Base-by-base conservation (phyloP, 2,797 vertebrate species). In the Muraenolepis orangiensis region DNA sequence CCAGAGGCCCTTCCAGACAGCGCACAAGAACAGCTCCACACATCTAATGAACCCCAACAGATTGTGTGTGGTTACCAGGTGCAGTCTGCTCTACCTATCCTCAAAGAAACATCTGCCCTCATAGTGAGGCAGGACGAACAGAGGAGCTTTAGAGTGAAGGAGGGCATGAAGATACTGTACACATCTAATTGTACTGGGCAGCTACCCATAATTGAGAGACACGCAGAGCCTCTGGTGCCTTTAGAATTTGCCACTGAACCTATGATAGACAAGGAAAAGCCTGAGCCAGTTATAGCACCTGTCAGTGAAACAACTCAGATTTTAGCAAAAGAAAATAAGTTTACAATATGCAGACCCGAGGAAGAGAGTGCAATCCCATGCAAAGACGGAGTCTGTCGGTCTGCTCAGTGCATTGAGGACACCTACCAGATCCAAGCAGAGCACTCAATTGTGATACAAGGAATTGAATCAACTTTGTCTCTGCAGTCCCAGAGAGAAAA, bases 141-240 rank as follows among this genome's bases (percentile, higher is more conserved):
- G 77, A 91, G 66, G 78, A 68, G 89, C 12, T 91, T 90, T 74
- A 88, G 78, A 70, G 84, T 92, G 73, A 87, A 83, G 8, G 94
- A 95, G 81, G 93, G 92, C 8, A 75, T 90, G 0, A 92, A 91
- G 77, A 85, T 92, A 66, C 85, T 94, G 70, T 92, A 93, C 80
- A 88, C 90, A 0, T 87, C 93, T 84, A 82, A 90, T 72, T 91
- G 84, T 28, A 73, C 80, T 42, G 89, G 80, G 4, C 91, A 91
- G 2, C 78, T 85, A 4, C 70, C 78, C 5, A 74, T 95, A 32
- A 81, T 81, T 71, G 93, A 92, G 46, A 74, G 80, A 34, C 91
- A 92, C 78, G 76, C 79, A 36, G 82, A 87, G 72, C 70, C 80
- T 6, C 71, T 95, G 36, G 67, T 76, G 23, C 69, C 77, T 31